A percentile compares a stretch with the other conserved stretches of the same genome.
Evolutionary conservation across 2,888 invertebrate genomes (phyloP).

Genomic region (Subacronicta megacephala): DNA sequence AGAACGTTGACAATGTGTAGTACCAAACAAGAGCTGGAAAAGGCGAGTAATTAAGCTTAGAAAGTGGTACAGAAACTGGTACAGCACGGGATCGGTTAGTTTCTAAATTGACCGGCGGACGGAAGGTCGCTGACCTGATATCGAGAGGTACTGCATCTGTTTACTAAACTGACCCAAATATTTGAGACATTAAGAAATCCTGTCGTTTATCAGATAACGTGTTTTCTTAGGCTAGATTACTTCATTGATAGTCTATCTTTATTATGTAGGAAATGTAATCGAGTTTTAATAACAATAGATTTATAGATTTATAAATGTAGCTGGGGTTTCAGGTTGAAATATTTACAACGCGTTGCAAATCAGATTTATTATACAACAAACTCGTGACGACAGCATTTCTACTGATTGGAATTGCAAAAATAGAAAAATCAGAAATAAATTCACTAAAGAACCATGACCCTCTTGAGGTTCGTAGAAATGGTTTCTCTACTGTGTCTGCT

Average conservation of each 20-base stretch:
- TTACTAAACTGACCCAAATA: slow-evolving; percentile 54
- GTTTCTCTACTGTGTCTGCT: too few species aligned
- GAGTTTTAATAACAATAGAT: slow-evolving; percentile 1
- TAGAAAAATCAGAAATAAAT: too few species aligned
- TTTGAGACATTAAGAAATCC: slow-evolving; percentile 26
- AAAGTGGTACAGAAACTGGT: slow-evolving; percentile 78
- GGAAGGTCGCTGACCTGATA: slow-evolving; percentile 68
- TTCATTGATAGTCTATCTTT: slow-evolving; percentile 16
- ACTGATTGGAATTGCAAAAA: too few species aligned
- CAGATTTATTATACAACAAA: slow-evolving; percentile 33
- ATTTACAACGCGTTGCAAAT: slow-evolving; percentile 32
- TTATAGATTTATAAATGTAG: slow-evolving; percentile 15
- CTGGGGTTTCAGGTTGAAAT: slow-evolving; percentile 24
- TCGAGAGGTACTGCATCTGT: slow-evolving; percentile 41
- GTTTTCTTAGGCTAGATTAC: slow-evolving; percentile 21
- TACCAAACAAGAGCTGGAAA: slow-evolving; percentile 74
- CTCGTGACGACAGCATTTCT: too few species aligned
- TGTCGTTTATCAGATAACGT: slow-evolving; percentile 46
- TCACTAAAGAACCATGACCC: too few species aligned
- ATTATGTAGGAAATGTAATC: slow-evolving; percentile 34
- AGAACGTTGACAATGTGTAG: slow-evolving; percentile 78
- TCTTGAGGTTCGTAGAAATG: too few species aligned
- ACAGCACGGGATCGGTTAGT: slow-evolving; percentile 73
- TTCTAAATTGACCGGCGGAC: slow-evolving; percentile 75
- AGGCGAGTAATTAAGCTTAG: slow-evolving; percentile 81